A percentile compares a stretch with the other conserved stretches of the same genome.
These are phyloP conservation scores for Epinotia nisella DNA, from an alignment of 2,888 invertebrate genomes.

Conservation along the genomic window DNA sequence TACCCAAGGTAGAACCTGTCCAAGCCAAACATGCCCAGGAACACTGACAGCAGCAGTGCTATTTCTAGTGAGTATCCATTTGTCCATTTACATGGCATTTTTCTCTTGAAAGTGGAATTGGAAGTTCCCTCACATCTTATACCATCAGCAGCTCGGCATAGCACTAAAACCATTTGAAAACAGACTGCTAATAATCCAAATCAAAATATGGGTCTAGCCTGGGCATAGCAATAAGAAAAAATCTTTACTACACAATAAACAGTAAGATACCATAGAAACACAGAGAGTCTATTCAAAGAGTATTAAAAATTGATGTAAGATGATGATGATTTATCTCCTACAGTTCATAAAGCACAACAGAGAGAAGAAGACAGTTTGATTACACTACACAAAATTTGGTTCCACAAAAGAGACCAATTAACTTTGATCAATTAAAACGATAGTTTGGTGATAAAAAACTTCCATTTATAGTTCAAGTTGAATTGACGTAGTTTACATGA, in stretches of 20 bases:
- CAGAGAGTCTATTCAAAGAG: too few relatives aligned
- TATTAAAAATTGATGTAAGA: too few relatives aligned
- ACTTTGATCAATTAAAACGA: background rate
- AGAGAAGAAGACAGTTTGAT: too few relatives aligned
- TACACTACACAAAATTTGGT: too few relatives aligned
- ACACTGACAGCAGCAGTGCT: slow-evolving; percentile 96
- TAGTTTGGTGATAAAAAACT: background rate
- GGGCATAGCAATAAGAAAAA: background rate
- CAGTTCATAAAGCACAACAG: too few relatives aligned
- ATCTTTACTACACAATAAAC: too few relatives aligned
- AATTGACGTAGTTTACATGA: background rate
- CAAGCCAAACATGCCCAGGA: slow-evolving; percentile 98
- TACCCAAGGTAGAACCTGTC: slow-evolving; percentile 99
- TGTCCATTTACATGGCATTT: slow-evolving; percentile 97
- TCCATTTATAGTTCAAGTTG: background rate
- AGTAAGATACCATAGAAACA: too few relatives aligned
- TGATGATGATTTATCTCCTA: too few relatives aligned
- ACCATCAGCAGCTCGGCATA: slow-evolving; percentile 92
- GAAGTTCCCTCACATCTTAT: slow-evolving; percentile 92
- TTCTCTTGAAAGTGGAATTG: slow-evolving; percentile 91
- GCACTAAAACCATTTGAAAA: slow-evolving; percentile 82
- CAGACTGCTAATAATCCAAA: background rate
- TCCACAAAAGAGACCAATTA: background rate
- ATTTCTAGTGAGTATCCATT: slow-evolving; percentile 98
- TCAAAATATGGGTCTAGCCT: background rate